A percentile compares a stretch with the other conserved stretches of the same genome.
Conservation (phyloP, 2,888 invertebrate species). For the Theretra japonica region DNA sequence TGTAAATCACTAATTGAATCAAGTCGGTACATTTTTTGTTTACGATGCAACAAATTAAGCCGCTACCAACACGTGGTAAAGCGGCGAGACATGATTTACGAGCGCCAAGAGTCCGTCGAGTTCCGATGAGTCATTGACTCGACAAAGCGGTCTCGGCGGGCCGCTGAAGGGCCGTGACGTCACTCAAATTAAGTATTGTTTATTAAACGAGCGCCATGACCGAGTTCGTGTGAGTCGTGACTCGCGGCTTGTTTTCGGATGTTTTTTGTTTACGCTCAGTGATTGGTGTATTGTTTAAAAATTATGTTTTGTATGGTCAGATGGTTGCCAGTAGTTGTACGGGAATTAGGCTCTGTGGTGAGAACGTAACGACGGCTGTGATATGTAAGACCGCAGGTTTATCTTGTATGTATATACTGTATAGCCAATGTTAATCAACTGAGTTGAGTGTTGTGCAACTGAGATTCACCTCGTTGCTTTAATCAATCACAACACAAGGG, state of each 20-base stretch:
- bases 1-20: slow-evolving; percentile 15
- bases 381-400: too few species aligned
- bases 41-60: slow-evolving; percentile 34
- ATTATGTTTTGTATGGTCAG: background rate
- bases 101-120: slow-evolving; percentile 22
- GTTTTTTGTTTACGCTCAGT: slow-evolving; percentile 9
- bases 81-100: slow-evolving; percentile 32
- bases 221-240: slow-evolving; percentile 13
- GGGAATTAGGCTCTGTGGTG: background rate
- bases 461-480: background rate
- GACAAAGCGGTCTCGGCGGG: slow-evolving; percentile 7
- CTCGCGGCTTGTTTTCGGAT: slow-evolving; percentile 19
- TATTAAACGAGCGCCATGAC: background rate
- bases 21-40: slow-evolving; percentile 26
- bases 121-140: slow-evolving; percentile 23
- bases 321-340: background rate
- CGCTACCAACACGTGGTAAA: slow-evolving; percentile 26
- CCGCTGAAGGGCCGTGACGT: slow-evolving; percentile 24
- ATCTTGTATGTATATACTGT: too few species aligned
- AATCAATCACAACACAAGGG: background rate
- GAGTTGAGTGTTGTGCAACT: too few species aligned
- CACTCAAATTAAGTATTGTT: slow-evolving; percentile 12
- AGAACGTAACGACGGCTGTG: too few species aligned
- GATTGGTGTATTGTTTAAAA: slow-evolving; percentile 11
- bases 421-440: too few species aligned